phyloP scores from a whole-genome alignment of 2,797 vertebrate genomes.

The Podarcis siculus region DNA sequence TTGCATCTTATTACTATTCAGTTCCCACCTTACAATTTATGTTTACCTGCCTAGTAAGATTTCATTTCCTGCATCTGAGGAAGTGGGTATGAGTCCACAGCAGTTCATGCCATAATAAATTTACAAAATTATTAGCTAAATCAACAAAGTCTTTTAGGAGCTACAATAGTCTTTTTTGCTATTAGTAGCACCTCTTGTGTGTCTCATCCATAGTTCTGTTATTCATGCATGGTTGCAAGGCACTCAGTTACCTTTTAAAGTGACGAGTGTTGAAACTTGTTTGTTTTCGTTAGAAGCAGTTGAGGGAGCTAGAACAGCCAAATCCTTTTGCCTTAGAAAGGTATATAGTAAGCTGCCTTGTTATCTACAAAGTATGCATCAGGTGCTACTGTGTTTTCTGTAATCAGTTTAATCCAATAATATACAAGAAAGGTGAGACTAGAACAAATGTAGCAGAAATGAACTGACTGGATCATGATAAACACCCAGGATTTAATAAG shows the following conservation, averaged over 20 bases:
- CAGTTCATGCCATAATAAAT: too few species aligned
- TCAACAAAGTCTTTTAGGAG: too few species aligned
- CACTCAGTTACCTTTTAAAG: background rate
- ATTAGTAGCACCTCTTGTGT: background rate
- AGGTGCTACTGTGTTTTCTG: slow-evolving; percentile 20
- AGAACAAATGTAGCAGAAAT: background rate
- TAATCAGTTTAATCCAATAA: background rate
- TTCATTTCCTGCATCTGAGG: too few species aligned
- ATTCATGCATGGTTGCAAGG: background rate
- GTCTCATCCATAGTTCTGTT: background rate
- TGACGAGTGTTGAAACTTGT: background rate
- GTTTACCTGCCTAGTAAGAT: too few species aligned
- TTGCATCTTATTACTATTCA: too few species aligned
- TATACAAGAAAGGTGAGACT: background rate
- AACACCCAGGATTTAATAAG: background rate
- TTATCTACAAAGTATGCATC: background rate
- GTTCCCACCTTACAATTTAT: too few species aligned
- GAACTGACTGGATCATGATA: background rate
- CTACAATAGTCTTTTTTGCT: too few species aligned
- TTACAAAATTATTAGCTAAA: too few species aligned
- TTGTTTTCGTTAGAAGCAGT: background rate
- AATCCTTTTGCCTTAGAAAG: background rate
- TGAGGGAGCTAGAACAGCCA: background rate
- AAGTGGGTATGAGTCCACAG: too few species aligned
- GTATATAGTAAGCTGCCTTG: background rate